Base-by-base conservation (phyloP, 2,888 invertebrate species). In the Bellardia pandia region DNA sequence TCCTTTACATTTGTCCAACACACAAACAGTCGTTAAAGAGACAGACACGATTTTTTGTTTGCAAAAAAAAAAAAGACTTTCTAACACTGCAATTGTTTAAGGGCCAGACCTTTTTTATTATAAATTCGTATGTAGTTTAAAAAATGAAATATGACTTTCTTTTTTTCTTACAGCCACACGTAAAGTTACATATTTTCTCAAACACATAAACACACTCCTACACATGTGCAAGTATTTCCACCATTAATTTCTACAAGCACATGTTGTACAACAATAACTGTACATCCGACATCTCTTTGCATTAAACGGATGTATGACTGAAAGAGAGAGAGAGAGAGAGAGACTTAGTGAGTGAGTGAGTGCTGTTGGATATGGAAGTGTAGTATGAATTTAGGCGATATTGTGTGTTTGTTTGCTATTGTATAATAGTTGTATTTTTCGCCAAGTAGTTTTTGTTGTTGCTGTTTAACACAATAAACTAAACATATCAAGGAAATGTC, bases 401-500 rank as follows among this genome's bases (percentile, higher is more conserved):
- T 16, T 74, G 14, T 58, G 51, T 56, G 8, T 60, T 14, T 62
- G 42, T 40, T 1, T 62, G 42, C 58, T 16, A 8, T 56, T 51
- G 16, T 40, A 13, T 68, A 23, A 30, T 74, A 60, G 7, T 5
- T 58, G 53, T 51, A 30, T 33, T 53, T 56, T 66, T 45, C n/a
- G 14, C 7, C 30, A 53, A 53, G 30, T 16, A 60, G 14, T 66
- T 37, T 33, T n/a, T 56, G 23, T 56, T 60, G 8, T 58, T 75
- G 16, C 30, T 64, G 14, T 66, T 78, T 13, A 45, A 72, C 2
- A 69, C 40, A 69, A 75, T 40, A 69, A 82, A 77, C 16, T 30
- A 40, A 78, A 56, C 13, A 51, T 69, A 75, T 72, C 60, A 72
- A 62, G 84, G 74, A 81, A 78, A 84, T 81, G 69, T 84, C 60